These are phyloP conservation scores for Dendrocopos noguchii DNA, from an alignment of 2,113 vertebrate species.

Conservation along the genomic window DNA sequence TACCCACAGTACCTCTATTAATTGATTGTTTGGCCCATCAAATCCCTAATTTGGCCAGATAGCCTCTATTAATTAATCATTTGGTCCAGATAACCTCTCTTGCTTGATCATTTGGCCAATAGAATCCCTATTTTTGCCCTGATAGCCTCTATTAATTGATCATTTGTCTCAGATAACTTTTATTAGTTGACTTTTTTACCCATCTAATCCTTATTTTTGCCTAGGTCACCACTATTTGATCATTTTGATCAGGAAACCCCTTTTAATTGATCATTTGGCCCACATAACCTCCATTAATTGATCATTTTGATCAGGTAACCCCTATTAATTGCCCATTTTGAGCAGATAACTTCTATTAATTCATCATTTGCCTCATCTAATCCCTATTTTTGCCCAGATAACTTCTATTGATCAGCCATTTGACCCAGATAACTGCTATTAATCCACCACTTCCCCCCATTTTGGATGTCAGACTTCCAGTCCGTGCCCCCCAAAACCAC, in stretches of 20 bases:
- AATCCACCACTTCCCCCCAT: no score
- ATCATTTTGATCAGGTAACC: not conserved
- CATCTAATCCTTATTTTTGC: not conserved
- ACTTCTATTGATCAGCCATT: not conserved
- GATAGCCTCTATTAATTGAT: not conserved
- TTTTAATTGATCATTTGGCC: not conserved
- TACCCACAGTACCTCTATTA: not conserved
- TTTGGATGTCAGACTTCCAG: not conserved
- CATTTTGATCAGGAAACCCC: not conserved
- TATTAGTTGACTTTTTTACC: not conserved
- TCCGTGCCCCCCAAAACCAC: no score
- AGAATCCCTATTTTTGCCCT: not conserved
- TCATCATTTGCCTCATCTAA: not conserved
- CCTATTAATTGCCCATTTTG: no score
- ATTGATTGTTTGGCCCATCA: not conserved
- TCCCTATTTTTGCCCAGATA: not conserved
- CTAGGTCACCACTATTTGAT: not conserved
- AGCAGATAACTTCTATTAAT: not conserved
- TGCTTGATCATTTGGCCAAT: not conserved
- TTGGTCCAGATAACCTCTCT: not conserved
- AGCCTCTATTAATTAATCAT: not conserved
- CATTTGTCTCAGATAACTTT: not conserved
- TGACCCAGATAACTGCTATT: not conserved
- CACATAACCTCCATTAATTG: not conserved
- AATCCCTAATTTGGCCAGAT: not conserved